Evolutionary conservation across 2,888 invertebrate genomes (phyloP).

Genomic region (Podabrus alpinus): DNA sequence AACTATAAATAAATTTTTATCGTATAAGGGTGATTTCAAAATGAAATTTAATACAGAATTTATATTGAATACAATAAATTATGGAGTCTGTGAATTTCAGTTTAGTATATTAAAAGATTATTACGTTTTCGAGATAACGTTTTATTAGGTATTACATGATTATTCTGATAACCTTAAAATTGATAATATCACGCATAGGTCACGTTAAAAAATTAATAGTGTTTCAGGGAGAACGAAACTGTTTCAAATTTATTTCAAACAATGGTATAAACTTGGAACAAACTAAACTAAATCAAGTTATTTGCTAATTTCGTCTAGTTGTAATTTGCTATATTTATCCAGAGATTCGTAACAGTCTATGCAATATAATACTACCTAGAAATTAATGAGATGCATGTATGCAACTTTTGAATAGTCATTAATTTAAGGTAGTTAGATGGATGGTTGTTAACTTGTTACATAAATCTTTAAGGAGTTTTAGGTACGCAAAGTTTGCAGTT

Average conservation of each 20-base stretch:
- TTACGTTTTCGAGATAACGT: neutral
- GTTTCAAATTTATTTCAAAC: neutral
- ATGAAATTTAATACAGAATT: neutral
- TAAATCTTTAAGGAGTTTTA: neutral
- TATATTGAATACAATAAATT: neutral
- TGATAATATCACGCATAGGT: neutral
- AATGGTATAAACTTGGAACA: neutral
- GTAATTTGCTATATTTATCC: neutral
- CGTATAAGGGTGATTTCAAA: neutral
- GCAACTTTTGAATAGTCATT: neutral
- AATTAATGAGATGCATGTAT: neutral
- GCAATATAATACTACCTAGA: neutral
- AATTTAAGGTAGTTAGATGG: neutral
- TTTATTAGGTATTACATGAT: neutral
- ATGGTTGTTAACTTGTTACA: neutral
- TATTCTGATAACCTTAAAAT: neutral
- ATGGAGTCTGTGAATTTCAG: neutral
- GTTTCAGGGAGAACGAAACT: neutral
- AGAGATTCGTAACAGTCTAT: neutral
- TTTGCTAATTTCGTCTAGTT: neutral
- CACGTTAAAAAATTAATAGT: neutral
- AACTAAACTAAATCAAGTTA: neutral
- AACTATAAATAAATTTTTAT: neutral
- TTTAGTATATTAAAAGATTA: neutral
- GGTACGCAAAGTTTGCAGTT: neutral